Evolutionary conservation across 2,888 invertebrate species (phyloP), one percentile per base, ranked within the genome.

Genomic region (Agrotis clavis): DNA sequence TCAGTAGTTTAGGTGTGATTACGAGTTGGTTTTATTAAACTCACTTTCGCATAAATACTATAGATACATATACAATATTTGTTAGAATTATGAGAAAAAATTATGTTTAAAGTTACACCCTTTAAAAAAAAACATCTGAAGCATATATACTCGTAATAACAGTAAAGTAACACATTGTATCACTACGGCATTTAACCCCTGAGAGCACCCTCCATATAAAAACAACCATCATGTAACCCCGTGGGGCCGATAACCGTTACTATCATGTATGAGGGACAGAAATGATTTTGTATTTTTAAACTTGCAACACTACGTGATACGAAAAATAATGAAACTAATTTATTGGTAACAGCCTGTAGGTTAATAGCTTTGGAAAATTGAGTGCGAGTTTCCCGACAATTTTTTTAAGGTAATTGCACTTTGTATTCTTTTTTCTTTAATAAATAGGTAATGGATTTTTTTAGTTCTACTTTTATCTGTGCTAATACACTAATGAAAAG

Each of bases 121-220:
- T 51, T 61, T 79, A 77, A 82, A 79, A 35, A 68, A 30, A 53
- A 71, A 79, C 74, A 70, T 77, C 70, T 77, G 71, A 70, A 70
- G 56, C 57, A 63, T 56, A n/a, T n/a, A n/a, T n/a, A n/a, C n/a
- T n/a, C n/a, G n/a, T n/a, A 56, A 61, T 81, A 66, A 72, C 60
- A 71, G 50, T 83, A 74, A 76, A 85, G 62, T 77, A 78, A 57
- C 71, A 68, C 77, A 75, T 74, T 75, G 72, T 83, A 73, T 79
- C 54, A 75, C 78, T 71, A 57, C 57, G 25, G 60, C 63, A 72
- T 83, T 84, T 78, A 83, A 85, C 86, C 85, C 76, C 81, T 61
- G 69, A 71, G 71, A 68, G 47, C 71, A 73, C 21, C 59, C 84
- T 61, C 57, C 59, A 61, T 70, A 78, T 85, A 83, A 85, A 82